A percentile compares a stretch with the other conserved stretches of the same genome.
Conservation (phyloP, 2,113 vertebrate species). For the Heterochromis multidens region DNA sequence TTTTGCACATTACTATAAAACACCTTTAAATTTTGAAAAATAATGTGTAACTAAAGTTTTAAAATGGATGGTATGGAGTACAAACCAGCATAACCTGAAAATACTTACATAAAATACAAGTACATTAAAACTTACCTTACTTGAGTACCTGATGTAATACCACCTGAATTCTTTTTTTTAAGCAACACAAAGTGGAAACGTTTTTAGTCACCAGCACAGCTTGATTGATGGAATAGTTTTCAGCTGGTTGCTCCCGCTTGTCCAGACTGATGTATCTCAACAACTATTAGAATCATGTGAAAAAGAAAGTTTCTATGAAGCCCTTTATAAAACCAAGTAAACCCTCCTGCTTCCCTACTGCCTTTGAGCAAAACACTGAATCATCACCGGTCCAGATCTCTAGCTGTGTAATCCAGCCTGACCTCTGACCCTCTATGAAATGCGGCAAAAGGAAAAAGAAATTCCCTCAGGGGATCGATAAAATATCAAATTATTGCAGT, state of each 20-base stretch:
- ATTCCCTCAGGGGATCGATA: not conserved
- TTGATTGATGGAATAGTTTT: not conserved
- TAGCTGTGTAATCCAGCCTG: not conserved
- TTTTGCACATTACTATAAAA: not conserved
- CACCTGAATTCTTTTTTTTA: not conserved
- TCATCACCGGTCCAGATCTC: not conserved
- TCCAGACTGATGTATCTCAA: not conserved
- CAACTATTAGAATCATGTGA: not conserved
- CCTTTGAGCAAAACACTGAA: not conserved
- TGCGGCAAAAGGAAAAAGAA: not conserved
- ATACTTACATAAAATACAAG: not conserved
- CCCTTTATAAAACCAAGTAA: not conserved
- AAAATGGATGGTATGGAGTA: fast-evolving
- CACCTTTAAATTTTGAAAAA: not conserved
- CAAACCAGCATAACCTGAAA: not conserved
- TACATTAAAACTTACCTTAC: not conserved
- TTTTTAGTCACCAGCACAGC: not conserved
- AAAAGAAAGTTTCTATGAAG: too few species aligned
- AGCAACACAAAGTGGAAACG: not conserved
- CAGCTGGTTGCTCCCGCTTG: not conserved
- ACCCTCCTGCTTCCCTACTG: not conserved
- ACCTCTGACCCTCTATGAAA: not conserved
- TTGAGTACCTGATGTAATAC: not conserved
- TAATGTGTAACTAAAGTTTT: not conserved
- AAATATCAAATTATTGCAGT: not conserved